Conservation (phyloP, 2,113 vertebrate species). For the Herpetotheres cachinnans region DNA sequence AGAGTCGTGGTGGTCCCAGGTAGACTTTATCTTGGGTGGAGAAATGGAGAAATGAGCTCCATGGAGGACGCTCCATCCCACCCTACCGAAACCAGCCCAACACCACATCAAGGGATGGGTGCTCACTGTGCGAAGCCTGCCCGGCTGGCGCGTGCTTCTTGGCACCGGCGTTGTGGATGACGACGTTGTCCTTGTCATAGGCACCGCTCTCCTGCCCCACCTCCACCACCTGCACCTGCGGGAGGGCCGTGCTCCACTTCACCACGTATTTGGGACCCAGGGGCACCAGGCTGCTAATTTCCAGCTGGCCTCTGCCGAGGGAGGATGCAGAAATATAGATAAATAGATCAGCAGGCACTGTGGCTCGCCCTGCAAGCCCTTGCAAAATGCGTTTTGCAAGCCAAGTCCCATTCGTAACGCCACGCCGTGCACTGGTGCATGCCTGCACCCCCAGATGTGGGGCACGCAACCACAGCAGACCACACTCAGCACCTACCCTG, state of each 20-base stretch:
- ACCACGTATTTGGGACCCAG: conserved; percentile 91
- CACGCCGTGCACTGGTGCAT: background rate
- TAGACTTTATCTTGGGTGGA: conserved; percentile 81
- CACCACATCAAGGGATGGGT: rapidly evolving
- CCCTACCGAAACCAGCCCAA: background rate
- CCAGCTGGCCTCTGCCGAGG: conserved; percentile 76
- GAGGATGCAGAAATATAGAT: rapidly evolving
- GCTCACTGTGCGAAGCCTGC: conserved; percentile 71
- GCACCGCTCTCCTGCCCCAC: conserved; percentile 83
- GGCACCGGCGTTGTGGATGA: conserved; percentile 76
- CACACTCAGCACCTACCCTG: conserved; percentile 56
- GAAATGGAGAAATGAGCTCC: background rate
- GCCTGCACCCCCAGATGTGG: background rate
- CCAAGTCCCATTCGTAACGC: background rate
- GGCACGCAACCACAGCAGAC: background rate
- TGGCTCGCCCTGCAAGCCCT: background rate
- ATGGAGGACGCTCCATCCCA: background rate
- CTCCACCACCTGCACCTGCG: conserved; percentile 91
- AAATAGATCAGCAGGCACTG: rapidly evolving
- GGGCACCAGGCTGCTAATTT: conserved; percentile 92
- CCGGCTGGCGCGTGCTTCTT: conserved; percentile 55
- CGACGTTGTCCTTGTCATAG: conserved; percentile 78
- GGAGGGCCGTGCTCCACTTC: conserved; percentile 92
- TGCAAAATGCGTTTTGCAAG: background rate
- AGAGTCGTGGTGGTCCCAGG: conserved; percentile 89